Evolutionary conservation across 1,140 invertebrate genomes (phyloP).

Genomic region (Procambarus clarkii): DNA sequence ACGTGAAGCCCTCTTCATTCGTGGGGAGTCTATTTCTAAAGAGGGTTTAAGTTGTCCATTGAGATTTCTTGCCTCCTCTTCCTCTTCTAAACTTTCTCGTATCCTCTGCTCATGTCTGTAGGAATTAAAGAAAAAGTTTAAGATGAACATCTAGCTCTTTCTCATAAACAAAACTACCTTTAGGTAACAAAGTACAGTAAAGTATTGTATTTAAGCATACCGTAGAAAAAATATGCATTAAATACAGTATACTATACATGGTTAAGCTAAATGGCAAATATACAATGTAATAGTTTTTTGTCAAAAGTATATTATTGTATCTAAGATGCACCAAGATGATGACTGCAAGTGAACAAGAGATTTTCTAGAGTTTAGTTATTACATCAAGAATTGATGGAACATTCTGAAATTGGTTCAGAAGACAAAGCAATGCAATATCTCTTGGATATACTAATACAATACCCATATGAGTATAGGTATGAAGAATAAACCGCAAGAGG

Average conservation of each 20-base stretch:
- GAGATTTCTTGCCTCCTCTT: conserved; percentile 62
- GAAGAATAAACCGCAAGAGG: no score
- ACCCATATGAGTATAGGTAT: no score
- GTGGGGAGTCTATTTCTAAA: conserved; percentile 82
- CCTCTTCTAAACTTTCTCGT: conserved; percentile 80
- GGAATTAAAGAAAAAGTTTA: not conserved
- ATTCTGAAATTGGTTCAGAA: no score
- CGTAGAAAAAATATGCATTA: conserved; percentile 3
- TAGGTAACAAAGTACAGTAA: not conserved
- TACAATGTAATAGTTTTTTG: no score
- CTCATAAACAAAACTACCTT: not conserved
- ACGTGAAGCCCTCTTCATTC: conserved; percentile 84
- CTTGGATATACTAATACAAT: no score
- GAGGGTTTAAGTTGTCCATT: conserved; percentile 73
- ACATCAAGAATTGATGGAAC: no score
- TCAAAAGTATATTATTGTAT: no score
- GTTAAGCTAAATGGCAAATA: no score
- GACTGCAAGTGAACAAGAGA: no score
- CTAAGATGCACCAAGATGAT: no score
- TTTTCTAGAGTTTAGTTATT: no score
- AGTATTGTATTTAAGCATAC: not conserved
- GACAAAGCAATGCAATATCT: no score
- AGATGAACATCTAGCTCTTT: not conserved
- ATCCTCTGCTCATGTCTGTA: conserved; percentile 86
- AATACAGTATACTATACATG: not conserved